Conservation (phyloP, 2,888 invertebrate species). For the Spicauda simplicius region DNA sequence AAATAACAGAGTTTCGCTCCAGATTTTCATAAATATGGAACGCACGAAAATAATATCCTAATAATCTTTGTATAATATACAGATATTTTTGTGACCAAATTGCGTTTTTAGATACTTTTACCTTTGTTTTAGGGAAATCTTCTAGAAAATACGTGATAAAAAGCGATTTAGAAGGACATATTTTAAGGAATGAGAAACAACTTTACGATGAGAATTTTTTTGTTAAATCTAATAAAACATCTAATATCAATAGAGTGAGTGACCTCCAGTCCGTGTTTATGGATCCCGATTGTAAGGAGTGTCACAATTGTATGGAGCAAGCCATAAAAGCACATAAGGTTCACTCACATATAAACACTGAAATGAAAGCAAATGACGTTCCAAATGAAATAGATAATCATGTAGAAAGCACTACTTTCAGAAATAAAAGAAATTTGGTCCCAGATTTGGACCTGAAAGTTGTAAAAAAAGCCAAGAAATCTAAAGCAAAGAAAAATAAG, state of each 20-base stretch:
- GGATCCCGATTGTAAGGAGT: constrained; percentile 54
- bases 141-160: background rate
- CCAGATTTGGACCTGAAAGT: constrained; percentile 34
- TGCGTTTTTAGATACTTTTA: background rate
- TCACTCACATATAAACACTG: constrained; percentile 40
- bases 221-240: constrained; percentile 49
- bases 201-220: constrained; percentile 42
- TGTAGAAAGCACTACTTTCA: constrained; percentile 40
- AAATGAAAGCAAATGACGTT: constrained; percentile 45
- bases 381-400: constrained; percentile 48
- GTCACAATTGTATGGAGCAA: constrained; percentile 60
- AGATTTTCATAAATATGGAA: constrained; percentile 22
- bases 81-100: background rate
- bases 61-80: constrained; percentile 2
- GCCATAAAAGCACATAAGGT: constrained; percentile 54
- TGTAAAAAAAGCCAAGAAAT: constrained; percentile 41
- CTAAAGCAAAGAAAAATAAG: constrained; percentile 50
- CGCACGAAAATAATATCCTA: constrained; percentile 6
- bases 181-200: background rate
- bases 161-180: background rate
- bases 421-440: constrained; percentile 49
- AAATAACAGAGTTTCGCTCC: constrained; percentile 18
- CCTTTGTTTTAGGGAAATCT: constrained; percentile 38
- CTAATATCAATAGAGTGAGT: constrained; percentile 44
- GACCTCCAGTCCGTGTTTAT: constrained; percentile 53